Evolutionary conservation across 2,888 invertebrate species (phyloP).

Genomic region (Sinhomidia bicolor): DNA sequence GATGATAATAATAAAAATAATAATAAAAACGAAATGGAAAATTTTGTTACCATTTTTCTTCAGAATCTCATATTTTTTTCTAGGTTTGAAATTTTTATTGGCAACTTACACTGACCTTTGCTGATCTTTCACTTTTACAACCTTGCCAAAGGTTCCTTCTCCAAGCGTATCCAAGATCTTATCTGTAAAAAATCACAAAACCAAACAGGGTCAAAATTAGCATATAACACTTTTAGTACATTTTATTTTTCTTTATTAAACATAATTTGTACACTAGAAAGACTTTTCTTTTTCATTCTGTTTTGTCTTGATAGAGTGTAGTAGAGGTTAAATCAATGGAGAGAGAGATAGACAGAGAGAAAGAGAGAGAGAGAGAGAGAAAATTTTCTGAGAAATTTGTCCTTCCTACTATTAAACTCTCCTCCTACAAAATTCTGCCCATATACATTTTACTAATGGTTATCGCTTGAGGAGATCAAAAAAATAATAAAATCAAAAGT

Average conservation of each 20-base stretch:
- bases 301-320: slow-evolving; percentile 5
- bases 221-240: slow-evolving; percentile 15
- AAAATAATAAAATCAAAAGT: neutral
- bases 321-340: neutral
- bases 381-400: neutral
- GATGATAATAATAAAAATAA: neutral
- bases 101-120: slow-evolving; percentile 89
- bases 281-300: slow-evolving; percentile 7
- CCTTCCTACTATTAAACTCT: neutral
- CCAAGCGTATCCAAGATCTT: slow-evolving; percentile 99
- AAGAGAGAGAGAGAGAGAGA: too few species aligned
- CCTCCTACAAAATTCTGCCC: slow-evolving; percentile 26
- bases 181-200: slow-evolving; percentile 89
- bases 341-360: too few species aligned
- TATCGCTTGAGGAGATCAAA: neutral
- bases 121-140: slow-evolving; percentile 98
- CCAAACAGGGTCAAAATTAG: slow-evolving; percentile 34
- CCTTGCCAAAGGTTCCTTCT: slow-evolving; percentile 99
- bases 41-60: slow-evolving; percentile 22
- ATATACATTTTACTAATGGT: neutral
- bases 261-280: neutral
- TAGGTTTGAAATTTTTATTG: slow-evolving; percentile 32
- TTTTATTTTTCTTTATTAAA: neutral
- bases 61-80: neutral
- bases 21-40: neutral